phyloP scores from a whole-genome alignment of 2,113 vertebrate species.

The Archocentrus centrarchus region DNA sequence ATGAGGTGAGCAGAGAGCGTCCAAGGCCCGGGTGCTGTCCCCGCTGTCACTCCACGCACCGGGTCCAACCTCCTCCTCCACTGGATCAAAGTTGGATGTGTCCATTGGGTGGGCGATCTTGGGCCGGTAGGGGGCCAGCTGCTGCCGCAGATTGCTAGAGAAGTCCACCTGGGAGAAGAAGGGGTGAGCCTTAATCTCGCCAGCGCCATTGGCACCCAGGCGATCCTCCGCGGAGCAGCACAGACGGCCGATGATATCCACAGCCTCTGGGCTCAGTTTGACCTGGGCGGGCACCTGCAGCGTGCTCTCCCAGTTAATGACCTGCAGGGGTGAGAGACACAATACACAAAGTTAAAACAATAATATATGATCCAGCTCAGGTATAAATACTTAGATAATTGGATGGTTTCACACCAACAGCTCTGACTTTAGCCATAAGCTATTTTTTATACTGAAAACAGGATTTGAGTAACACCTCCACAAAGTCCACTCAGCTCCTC shows the following conservation, averaged over 20 bases:
- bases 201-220: conserved; percentile 90
- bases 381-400: not conserved
- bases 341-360: not conserved
- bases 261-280: conserved; percentile 91
- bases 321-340: conserved; percentile 75
- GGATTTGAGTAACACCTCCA: not conserved
- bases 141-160: conserved; percentile 91
- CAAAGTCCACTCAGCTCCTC: not conserved
- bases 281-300: conserved; percentile 95
- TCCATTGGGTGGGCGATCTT: conserved; percentile 98
- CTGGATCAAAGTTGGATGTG: conserved; percentile 99
- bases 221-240: conserved; percentile 94
- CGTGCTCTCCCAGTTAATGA: conserved; percentile 98
- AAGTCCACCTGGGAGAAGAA: conserved; percentile 94
- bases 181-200: conserved; percentile 94
- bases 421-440: not conserved
- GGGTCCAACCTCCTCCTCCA: conserved; percentile 91
- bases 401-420: not conserved
- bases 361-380: not conserved
- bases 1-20: conserved; percentile 84
- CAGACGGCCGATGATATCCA: conserved; percentile 92
- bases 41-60: conserved; percentile 89
- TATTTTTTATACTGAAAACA: not conserved
- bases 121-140: conserved; percentile 93
- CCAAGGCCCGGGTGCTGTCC: conserved; percentile 89